Conservation (phyloP, 1,140 invertebrate genomes). For the Bombyx mandarina region DNA sequence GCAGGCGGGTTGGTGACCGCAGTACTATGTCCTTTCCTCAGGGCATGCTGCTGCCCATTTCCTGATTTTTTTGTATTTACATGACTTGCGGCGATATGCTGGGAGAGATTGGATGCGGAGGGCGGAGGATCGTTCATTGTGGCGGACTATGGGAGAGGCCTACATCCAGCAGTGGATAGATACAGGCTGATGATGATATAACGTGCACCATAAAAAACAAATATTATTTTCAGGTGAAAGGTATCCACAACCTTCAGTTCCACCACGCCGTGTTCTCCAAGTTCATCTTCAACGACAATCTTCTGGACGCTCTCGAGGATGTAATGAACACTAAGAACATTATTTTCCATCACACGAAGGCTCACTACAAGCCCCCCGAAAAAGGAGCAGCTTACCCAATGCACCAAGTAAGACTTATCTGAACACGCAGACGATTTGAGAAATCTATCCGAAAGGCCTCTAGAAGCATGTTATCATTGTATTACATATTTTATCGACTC, state of each 20-base stretch:
- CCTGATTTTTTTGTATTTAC: too few species aligned
- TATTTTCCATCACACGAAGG: slow-evolving; percentile 76
- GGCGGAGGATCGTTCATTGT: too few species aligned
- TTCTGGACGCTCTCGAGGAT: slow-evolving; percentile 73
- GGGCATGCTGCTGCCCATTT: too few species aligned
- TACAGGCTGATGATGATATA: too few species aligned
- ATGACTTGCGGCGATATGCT: too few species aligned
- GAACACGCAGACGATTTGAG: background rate
- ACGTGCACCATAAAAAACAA: too few species aligned
- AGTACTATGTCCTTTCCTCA: too few species aligned
- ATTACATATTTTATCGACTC: background rate
- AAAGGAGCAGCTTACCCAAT: slow-evolving; percentile 76
- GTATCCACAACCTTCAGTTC: slow-evolving; percentile 72
- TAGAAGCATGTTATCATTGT: background rate
- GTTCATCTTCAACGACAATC: slow-evolving; percentile 68
- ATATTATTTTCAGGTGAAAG: slow-evolving; percentile 34
- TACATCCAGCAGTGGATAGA: too few species aligned
- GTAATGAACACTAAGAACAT: slow-evolving; percentile 73
- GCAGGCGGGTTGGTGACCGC: too few species aligned
- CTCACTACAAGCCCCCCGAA: slow-evolving; percentile 74
- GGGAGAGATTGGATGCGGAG: too few species aligned
- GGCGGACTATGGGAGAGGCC: too few species aligned
- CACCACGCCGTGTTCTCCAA: slow-evolving; percentile 72
- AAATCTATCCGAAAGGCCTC: background rate
- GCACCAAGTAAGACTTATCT: slow-evolving; percentile 53